Evolutionary conservation across 2,113 vertebrate species (phyloP).

Genomic region (Chamaetylas fuelleborni): DNA sequence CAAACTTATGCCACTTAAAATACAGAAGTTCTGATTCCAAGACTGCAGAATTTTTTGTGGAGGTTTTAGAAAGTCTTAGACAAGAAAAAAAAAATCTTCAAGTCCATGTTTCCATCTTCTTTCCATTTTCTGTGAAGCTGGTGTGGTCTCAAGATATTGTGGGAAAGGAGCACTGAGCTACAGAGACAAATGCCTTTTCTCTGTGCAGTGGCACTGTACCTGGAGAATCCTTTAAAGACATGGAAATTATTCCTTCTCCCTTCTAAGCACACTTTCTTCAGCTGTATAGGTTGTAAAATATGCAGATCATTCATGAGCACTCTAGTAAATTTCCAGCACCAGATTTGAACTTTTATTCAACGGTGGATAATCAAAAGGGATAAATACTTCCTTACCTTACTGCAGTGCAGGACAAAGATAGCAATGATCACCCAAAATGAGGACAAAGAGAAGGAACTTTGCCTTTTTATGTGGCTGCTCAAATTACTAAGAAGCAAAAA

Average conservation of each 20-base stretch:
- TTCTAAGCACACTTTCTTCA: not conserved
- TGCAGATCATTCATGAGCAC: not conserved
- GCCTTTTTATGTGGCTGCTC: not conserved
- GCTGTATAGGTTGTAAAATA: not conserved
- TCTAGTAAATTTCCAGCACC: not conserved
- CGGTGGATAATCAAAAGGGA: not conserved
- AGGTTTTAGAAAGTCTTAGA: not conserved
- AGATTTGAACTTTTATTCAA: not conserved
- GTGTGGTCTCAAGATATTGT: not conserved
- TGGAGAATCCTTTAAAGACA: not conserved
- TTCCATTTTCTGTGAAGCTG: not conserved
- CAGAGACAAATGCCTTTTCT: not conserved
- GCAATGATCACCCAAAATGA: not conserved
- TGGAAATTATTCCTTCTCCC: not conserved
- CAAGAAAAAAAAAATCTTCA: not conserved
- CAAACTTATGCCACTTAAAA: not conserved
- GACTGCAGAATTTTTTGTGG: not conserved
- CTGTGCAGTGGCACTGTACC: not conserved
- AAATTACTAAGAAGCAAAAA: not conserved
- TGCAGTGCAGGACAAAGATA: not conserved
- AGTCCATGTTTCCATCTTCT: not conserved
- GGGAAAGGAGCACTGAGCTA: not conserved
- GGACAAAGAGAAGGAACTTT: not conserved
- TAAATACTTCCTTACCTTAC: not conserved
- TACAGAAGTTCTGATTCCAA: not conserved